Percentiles rank a stretch among this genome's conserved stretches.
phyloP scores from a whole-genome alignment of 2,797 vertebrate genomes.

The Gymnopithys bicolor region DNA sequence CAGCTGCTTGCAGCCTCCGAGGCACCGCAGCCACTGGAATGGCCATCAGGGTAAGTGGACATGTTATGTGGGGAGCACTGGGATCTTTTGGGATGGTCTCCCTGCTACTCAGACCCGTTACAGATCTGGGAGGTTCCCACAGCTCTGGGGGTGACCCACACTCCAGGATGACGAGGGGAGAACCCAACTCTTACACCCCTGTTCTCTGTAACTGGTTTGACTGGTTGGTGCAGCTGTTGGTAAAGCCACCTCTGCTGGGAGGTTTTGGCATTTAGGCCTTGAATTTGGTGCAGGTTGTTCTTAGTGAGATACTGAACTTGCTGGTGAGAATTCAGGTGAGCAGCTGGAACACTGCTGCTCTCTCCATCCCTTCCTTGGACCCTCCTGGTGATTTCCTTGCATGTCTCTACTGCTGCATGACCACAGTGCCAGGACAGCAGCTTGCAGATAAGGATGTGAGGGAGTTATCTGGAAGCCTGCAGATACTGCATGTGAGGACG shows the following conservation, averaged over 20 bases:
- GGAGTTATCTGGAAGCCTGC: conserved; percentile 40
- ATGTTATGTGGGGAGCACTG: accelerated
- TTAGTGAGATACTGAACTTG: not conserved
- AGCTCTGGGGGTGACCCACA: not conserved
- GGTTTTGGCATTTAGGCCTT: not conserved
- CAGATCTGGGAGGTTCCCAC: accelerated
- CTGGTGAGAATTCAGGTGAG: not conserved
- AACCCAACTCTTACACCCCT: accelerated
- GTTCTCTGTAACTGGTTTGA: not conserved
- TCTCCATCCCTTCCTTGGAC: not conserved
- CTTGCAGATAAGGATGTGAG: conserved; percentile 35
- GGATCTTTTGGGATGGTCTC: accelerated
- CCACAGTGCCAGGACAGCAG: not conserved
- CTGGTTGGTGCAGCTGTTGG: not conserved
- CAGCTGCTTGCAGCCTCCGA: not conserved
- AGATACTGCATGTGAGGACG: not conserved
- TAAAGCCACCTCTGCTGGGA: not conserved
- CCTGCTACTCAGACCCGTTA: accelerated
- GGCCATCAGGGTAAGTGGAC: accelerated
- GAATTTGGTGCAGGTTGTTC: not conserved
- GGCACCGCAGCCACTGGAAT: not conserved
- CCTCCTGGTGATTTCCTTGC: not conserved
- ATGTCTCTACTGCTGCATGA: not conserved
- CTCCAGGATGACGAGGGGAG: accelerated
- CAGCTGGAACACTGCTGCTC: not conserved